Percentiles rank a stretch among this genome's conserved stretches.
Conservation (phyloP, 1,140 invertebrate genomes). For the Drosophila sturtevanti region DNA sequence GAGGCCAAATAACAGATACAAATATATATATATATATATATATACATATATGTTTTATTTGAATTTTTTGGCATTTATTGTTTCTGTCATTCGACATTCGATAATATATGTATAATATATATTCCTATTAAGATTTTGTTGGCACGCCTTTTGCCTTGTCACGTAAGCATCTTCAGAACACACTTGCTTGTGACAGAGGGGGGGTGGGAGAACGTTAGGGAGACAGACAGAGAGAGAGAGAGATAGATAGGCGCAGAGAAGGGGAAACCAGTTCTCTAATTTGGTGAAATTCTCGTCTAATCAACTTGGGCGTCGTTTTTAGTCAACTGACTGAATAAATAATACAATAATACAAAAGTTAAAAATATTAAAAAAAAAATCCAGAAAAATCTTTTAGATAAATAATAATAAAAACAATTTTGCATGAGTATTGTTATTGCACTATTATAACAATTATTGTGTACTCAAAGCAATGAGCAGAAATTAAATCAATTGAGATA, state of each 20-base stretch:
- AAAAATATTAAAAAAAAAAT: slow-evolving; percentile 45
- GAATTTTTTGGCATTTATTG: slow-evolving; percentile 50
- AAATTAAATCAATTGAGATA: slow-evolving; percentile 64
- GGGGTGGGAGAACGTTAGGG: background rate
- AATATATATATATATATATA: too few species aligned
- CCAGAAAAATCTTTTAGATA: slow-evolving; percentile 42
- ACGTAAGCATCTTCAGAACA: slow-evolving; percentile 65
- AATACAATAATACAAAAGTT: slow-evolving; percentile 27
- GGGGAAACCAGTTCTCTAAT: slow-evolving; percentile 66
- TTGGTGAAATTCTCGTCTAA: slow-evolving; percentile 64
- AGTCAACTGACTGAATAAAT: background rate
- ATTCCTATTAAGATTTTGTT: slow-evolving; percentile 54
- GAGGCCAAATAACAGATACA: background rate
- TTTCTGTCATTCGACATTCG: slow-evolving; percentile 7
- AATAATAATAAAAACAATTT: slow-evolving; percentile 51
- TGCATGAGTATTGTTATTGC: background rate
- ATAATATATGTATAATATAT: slow-evolving; percentile 52
- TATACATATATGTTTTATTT: too few species aligned
- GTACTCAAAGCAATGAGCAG: slow-evolving; percentile 47
- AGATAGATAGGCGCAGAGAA: slow-evolving; percentile 2
- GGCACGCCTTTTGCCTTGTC: slow-evolving; percentile 60
- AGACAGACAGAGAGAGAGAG: too few species aligned
- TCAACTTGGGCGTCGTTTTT: slow-evolving; percentile 40
- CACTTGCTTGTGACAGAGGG: background rate
- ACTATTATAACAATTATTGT: slow-evolving; percentile 61